Evolutionary conservation across 2,113 vertebrate genomes (phyloP).

Genomic region (Ochotona curzoniae): DNA sequence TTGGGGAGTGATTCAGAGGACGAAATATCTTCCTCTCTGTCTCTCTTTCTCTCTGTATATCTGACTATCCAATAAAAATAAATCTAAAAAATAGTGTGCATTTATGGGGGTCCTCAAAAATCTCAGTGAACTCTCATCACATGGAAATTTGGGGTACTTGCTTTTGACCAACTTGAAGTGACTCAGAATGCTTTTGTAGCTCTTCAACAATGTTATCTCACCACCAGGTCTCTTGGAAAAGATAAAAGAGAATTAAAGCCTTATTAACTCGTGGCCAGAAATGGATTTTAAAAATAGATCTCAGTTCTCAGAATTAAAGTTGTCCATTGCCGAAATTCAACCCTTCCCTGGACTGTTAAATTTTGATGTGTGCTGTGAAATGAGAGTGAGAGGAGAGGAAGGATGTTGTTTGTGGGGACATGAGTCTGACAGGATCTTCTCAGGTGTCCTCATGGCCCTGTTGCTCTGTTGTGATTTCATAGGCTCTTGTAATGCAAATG

Average conservation of each 20-base stretch:
- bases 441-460: background rate
- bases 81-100: background rate
- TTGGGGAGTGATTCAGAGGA: too few species aligned
- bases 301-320: background rate
- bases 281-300: slow-evolving; percentile 36
- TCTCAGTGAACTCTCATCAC: background rate
- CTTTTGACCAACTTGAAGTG: background rate
- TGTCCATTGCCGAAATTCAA: background rate
- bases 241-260: slow-evolving; percentile 33
- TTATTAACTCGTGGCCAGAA: slow-evolving; percentile 22
- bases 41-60: too few species aligned
- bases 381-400: background rate
- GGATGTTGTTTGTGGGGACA: background rate
- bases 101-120: background rate
- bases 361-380: background rate
- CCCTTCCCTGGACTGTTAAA: slow-evolving; percentile 33
- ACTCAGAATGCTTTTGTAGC: slow-evolving; percentile 19
- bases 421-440: slow-evolving; percentile 22
- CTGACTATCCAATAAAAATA: too few species aligned
- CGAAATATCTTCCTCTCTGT: too few species aligned
- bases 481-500: background rate
- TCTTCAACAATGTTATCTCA: background rate
- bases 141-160: background rate
- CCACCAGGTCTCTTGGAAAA: slow-evolving; percentile 39
- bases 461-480: slow-evolving; percentile 12